A percentile compares a stretch with the other conserved stretches of the same genome.
Evolutionary conservation across 1,140 invertebrate species (phyloP).

Genomic region (Manduca sexta): DNA sequence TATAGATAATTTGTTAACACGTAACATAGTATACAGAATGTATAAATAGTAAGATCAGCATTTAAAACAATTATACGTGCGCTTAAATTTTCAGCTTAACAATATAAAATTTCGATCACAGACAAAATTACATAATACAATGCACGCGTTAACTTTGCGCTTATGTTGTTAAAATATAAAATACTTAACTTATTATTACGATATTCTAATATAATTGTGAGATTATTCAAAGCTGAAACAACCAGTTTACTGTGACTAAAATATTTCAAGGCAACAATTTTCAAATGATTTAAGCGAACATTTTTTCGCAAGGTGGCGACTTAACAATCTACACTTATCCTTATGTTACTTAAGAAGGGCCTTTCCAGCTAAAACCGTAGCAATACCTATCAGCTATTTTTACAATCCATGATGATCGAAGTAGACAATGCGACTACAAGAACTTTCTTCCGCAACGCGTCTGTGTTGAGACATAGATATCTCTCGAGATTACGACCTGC

Average conservation of each 20-base stretch:
- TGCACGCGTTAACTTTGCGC: slow-evolving; percentile 52
- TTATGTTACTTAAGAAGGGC: slow-evolving; percentile 19
- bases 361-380: slow-evolving; percentile 13
- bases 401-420: slow-evolving; percentile 3
- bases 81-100: slow-evolving; percentile 62
- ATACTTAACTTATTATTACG: slow-evolving; percentile 62
- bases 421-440: too few species aligned
- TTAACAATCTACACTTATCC: slow-evolving; percentile 27
- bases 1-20: not conserved
- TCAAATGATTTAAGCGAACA: slow-evolving; percentile 49
- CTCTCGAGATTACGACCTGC: too few species aligned
- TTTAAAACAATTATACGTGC: slow-evolving; percentile 40
- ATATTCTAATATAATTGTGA: slow-evolving; percentile 57
- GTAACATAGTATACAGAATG: slow-evolving; percentile 27
- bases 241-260: slow-evolving; percentile 55
- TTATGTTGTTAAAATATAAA: slow-evolving; percentile 64
- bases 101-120: slow-evolving; percentile 72
- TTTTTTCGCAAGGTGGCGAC: slow-evolving; percentile 36
- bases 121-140: slow-evolving; percentile 68
- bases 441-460: too few species aligned
- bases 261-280: slow-evolving; percentile 60
- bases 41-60: slow-evolving; percentile 24
- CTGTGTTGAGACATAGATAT: too few species aligned
- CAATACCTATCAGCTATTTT: slow-evolving; percentile 17
- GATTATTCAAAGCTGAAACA: slow-evolving; percentile 60